Base-by-base conservation (phyloP, 2,797 vertebrate genomes). In the Kryptolebias ocellatus region DNA sequence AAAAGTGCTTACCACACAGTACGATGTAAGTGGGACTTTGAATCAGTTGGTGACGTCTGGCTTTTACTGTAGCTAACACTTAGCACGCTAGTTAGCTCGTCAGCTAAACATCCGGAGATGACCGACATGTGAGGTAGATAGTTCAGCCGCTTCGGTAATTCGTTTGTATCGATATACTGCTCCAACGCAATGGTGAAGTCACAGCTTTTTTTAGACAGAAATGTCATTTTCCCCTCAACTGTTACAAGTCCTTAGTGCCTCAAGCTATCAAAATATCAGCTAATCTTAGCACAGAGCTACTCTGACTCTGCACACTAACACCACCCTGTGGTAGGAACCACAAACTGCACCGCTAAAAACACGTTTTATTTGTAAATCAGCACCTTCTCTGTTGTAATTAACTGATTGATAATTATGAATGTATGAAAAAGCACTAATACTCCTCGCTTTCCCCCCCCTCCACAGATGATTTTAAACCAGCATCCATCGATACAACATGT, bases 391-490 rank as follows among this genome's bases (percentile, higher is more conserved):
- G 11, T 24, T 14, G 10, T 42, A 42, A 34, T 34, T 34, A 34
- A 5, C 31, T 5, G 8, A 34, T 34, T 34, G 31, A 34, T 34
- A 34, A 6, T 3, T 34, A 6, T 34, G 31, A 34, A 34, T 34
- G 31, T 34, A 34, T 7, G 9, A 24, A 6, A 12, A 2, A 42
- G 11, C 39, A 12, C 2, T 42, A 42, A 42, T 11, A 47, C 27
- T 0, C 12, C 28, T 9, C 0, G 14, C 39, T 7, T 34, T 34
- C 49, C 9, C 2, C 2, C 20, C 20, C 54, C 31, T 6, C 18
- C 1, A 18, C 89, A 99, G 97, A 99, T 97, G 98, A 99, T 86
- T 99, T 99, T 87, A 99, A 99, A 83, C 98, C 97, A 79, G 98
- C 98, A 17, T 99, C 98, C 59, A 98, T 99, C 80, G 97, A 99